Conservation (phyloP, 2,113 vertebrate species). For the Hiodon alosoides region DNA sequence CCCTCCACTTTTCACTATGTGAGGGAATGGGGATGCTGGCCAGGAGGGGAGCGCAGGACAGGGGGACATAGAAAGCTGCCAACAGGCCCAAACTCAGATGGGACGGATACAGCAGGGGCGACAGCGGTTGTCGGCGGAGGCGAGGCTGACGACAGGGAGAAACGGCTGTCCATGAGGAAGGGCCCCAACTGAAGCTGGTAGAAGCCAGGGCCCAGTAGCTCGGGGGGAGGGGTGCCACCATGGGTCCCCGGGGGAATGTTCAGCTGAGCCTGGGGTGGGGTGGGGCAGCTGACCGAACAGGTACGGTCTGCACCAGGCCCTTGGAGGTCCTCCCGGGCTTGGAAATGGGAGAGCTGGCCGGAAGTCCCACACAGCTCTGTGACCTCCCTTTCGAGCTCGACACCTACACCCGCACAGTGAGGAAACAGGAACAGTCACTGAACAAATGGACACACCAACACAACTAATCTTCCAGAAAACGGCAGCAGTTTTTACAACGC, state of each 20-base stretch:
- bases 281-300: constrained; percentile 26
- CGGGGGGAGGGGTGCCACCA: constrained; percentile 30
- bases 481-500: neutral
- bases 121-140: constrained; percentile 21
- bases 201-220: constrained; percentile 47
- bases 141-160: constrained; percentile 17
- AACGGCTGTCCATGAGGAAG: constrained; percentile 46
- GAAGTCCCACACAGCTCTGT: constrained; percentile 42
- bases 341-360: constrained; percentile 37
- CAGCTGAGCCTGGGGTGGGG: constrained; percentile 35
- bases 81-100: constrained; percentile 71
- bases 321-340: constrained; percentile 32
- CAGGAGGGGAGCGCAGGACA: constrained; percentile 48
- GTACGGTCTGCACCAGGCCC: constrained; percentile 19
- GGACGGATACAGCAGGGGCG: constrained; percentile 58
- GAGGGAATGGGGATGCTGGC: constrained; percentile 65
- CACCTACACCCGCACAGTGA: constrained; percentile 38
- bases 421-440: neutral
- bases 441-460: neutral
- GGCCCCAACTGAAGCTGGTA: constrained; percentile 61
- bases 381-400: constrained; percentile 46
- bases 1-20: constrained; percentile 62
- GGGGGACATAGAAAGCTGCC: constrained; percentile 68
- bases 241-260: constrained; percentile 32
- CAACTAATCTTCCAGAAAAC: neutral